Percentiles rank a stretch among this genome's conserved stretches.
These are phyloP conservation scores for Vollenhovia emeryi DNA, from an alignment of 1,140 invertebrate genomes.

Conservation along the genomic window DNA sequence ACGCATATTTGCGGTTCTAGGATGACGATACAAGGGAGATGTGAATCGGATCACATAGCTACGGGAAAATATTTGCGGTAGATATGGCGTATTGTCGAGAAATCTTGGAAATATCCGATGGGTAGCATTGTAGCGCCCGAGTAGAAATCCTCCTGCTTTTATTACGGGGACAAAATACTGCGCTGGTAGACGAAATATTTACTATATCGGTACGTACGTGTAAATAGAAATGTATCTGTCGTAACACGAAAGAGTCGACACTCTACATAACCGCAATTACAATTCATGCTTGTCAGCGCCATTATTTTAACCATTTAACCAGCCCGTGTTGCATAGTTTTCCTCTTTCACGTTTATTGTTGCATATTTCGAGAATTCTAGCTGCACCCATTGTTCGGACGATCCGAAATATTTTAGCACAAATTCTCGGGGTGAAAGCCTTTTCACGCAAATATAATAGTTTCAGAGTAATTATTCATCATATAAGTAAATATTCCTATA, in stretches of 20 bases:
- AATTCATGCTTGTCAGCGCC: background rate
- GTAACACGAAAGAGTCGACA: conserved; percentile 1
- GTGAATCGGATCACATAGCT: conserved; percentile 5
- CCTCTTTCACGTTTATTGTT: background rate
- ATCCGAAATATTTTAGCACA: conserved; percentile 15
- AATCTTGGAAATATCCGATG: conserved; percentile 6
- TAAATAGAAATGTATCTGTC: background rate
- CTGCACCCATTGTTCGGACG: conserved; percentile 18
- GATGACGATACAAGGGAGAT: background rate
- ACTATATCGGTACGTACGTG: background rate
- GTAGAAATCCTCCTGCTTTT: conserved; percentile 20
- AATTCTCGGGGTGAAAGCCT: background rate
- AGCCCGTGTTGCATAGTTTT: background rate
- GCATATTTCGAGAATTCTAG: conserved; percentile 1
- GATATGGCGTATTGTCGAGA: conserved; percentile 19
- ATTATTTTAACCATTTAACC: conserved; percentile 13
- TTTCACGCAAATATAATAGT: conserved; percentile 15
- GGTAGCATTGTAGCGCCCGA: background rate
- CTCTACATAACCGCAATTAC: conserved; percentile 21
- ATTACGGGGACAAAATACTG: conserved; percentile 2
- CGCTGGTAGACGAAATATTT: background rate
- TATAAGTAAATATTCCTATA: background rate
- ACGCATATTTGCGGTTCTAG: background rate
- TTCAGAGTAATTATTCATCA: conserved; percentile 3
- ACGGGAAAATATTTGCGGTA: conserved; percentile 44